Percentiles rank a stretch among this genome's conserved stretches.
phyloP scores from a whole-genome alignment of 1,140 invertebrate species.

The Conus betulinus region DNA sequence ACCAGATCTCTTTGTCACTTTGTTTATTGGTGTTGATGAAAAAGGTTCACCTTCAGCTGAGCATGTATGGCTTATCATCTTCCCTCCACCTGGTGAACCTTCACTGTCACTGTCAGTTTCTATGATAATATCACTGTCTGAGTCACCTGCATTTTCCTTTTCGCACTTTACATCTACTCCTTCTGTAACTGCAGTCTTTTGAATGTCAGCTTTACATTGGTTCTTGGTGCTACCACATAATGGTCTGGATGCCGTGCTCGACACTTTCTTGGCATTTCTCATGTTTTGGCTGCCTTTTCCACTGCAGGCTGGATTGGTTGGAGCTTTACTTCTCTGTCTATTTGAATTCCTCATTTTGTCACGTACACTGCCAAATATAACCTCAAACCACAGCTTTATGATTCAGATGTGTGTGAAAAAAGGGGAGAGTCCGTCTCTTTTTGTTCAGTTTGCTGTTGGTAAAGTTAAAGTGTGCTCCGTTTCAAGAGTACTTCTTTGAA shows the following conservation, averaged over 20 bases:
- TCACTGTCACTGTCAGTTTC: conserved; percentile 33
- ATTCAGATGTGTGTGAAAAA: too few relatives aligned
- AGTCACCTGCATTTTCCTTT: conserved; percentile 6
- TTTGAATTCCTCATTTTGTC: too few relatives aligned
- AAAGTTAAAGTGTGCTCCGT: too few relatives aligned
- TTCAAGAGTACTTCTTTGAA: too few relatives aligned
- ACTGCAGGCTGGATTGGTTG: neutral
- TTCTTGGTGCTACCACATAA: neutral
- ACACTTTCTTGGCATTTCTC: neutral
- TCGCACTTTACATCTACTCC: neutral
- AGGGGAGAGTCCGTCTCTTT: too few relatives aligned
- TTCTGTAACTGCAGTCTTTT: neutral
- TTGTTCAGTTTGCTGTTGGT: too few relatives aligned
- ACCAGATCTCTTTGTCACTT: neutral
- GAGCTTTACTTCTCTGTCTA: too few relatives aligned
- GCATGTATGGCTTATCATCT: neutral
- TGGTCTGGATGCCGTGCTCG: neutral
- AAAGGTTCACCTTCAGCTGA: neutral
- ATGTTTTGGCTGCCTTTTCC: neutral
- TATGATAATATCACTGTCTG: conserved; percentile 31
- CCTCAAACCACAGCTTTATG: too few relatives aligned
- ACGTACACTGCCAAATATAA: too few relatives aligned
- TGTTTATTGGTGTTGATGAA: neutral
- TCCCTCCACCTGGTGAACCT: neutral
- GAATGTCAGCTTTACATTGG: neutral